Base-by-base conservation (phyloP, 2,797 vertebrate species). In the Chrosomus eos region DNA sequence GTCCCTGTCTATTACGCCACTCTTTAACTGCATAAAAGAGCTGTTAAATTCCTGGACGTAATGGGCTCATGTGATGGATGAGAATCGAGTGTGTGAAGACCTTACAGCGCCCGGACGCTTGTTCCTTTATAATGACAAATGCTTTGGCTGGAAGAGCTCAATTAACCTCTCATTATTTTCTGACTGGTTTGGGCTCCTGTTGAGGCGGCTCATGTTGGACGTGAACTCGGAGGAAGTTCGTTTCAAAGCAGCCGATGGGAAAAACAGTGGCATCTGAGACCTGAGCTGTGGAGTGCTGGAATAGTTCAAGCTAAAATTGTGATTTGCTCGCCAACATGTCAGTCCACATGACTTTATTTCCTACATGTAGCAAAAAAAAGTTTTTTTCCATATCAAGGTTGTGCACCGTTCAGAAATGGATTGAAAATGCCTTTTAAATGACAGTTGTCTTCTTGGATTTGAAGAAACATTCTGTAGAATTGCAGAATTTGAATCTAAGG, bases 111-210 rank as follows among this genome's bases (percentile, higher is more conserved):
- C 53, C 31, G 18, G 64, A 28, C 68, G 36, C 89, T 85, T 84
- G 80, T 81, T 90, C 83, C 67, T 64, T 58, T 68, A n/a, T 83
- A 78, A 86, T 88, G 86, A 85, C 85, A 80, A 86, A 87, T 85
- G 73, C 85, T 85, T 58, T 51, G 58, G 75, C 88, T 51, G 85
- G 74, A 68, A 86, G 55, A 88, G 87, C 88, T 83, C 87, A 85
- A 89, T 89, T 89, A 89, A 86, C 88, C 88, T 87, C 87, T 86
- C 75, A 73, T 80, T 87, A 87, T 80, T 72, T 82, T 82, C 68
- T 36, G 58, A 86, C 48, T 58, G 82, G 81, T 79, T 55, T 48
- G 38, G 55, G 33, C 18, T n/a, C 40, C 77, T 48, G 80, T 55
- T 36, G 66, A 85, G 71, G 60, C 38, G 2, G 51, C n/a, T 51